Conservation (phyloP, 2,113 vertebrate species). For the Coracopsis vasa region DNA sequence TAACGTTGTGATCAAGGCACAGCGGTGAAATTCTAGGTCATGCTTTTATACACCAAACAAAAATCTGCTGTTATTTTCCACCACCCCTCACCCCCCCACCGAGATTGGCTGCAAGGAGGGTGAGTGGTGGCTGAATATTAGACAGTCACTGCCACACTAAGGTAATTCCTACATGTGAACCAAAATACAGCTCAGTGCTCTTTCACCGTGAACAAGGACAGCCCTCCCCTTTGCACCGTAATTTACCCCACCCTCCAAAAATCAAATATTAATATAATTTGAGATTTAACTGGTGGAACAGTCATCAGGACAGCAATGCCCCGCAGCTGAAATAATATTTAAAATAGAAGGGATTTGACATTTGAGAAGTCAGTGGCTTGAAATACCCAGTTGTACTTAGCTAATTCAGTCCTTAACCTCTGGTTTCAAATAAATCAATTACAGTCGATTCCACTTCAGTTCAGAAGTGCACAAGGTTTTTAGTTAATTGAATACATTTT, state of each 20-base stretch:
- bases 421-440: conserved; percentile 96
- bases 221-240: conserved; percentile 58
- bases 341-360: conserved; percentile 87
- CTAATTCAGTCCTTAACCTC: conserved; percentile 95
- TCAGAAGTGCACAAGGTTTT: conserved; percentile 88
- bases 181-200: conserved; percentile 39
- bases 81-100: neutral
- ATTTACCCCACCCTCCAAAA: conserved; percentile 72
- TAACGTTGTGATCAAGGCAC: neutral
- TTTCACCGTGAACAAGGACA: conserved; percentile 41
- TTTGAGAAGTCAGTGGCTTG: conserved; percentile 92
- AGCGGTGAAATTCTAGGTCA: conserved; percentile 42
- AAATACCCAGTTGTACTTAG: conserved; percentile 93
- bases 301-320: conserved; percentile 83
- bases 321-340: conserved; percentile 89
- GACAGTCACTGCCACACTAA: neutral
- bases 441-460: conserved; percentile 91
- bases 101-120: conserved; percentile 17
- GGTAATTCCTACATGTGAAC: conserved; percentile 53
- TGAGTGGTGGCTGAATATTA: conserved; percentile 42
- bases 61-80: neutral
- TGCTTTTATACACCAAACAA: conserved; percentile 34
- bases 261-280: conserved; percentile 87
- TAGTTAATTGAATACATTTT: conserved; percentile 89
- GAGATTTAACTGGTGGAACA: conserved; percentile 87